Evolutionary conservation across 2,113 vertebrate genomes (phyloP), one percentile per base, ranked within the genome.

Genomic region (Proteles cristata): DNA sequence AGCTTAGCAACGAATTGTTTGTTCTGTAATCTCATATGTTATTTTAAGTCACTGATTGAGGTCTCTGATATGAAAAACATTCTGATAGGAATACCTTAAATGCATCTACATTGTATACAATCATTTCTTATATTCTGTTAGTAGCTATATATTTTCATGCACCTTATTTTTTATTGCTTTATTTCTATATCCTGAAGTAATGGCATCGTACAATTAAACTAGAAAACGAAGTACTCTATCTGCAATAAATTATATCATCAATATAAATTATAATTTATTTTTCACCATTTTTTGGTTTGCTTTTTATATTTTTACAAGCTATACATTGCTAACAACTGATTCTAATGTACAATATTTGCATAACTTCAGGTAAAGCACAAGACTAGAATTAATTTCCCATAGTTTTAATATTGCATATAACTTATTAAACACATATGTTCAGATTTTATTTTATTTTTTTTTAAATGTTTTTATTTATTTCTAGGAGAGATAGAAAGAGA

Each of bases 371-470:
- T 33, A 83, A 88, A 85, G 17, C 0, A 71, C 0, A 81, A 43
- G 7, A n/a, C 6, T 79, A 63, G 25, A 88, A 19, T 45, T 77
- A 86, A 39, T 83, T 84, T 39, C 5, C 10, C 8, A 96, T 0
- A 92, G 11, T 9, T 90, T 90, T 63, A 66, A 10, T 95, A 26
- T 50, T 16, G 81, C 11, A n/a, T 43, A 33, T 61, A 85, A 71
- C 11, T 77, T 33, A 45, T 19, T 84, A 76, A 73, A 76, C 7
- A 82, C 5, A 43, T 58, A 50, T 39, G 10, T 84, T 88, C 69
- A 90, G 10, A 90, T 92, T 88, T 86, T 77, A 82, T 92, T 88
- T 86, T 77, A 82, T 92, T 88, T 86, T 77, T 92, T 88, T 86
- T 77, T n/a, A n/a, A n/a, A n/a, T n/a, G n/a, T n/a, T n/a, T n/a